Evolutionary conservation across 2,113 vertebrate species (phyloP).

Genomic region (Coptodon bakossiorum): DNA sequence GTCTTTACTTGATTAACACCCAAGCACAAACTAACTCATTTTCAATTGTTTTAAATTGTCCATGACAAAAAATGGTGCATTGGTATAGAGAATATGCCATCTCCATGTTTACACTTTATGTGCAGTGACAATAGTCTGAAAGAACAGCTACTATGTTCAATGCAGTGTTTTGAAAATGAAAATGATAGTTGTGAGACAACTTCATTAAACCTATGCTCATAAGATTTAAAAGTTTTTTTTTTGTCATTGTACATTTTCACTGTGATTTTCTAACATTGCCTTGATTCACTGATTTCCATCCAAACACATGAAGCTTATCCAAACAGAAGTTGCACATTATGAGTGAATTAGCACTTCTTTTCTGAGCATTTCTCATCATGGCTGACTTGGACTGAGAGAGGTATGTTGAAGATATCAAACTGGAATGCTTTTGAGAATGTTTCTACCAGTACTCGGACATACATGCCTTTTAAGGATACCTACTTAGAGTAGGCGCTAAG

Average conservation of each 20-base stretch:
- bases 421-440: conserved; percentile 54
- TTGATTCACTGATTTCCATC: background rate
- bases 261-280: background rate
- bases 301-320: background rate
- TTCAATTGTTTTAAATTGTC: background rate
- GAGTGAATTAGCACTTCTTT: background rate
- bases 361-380: background rate
- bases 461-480: background rate
- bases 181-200: background rate
- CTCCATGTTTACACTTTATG: background rate
- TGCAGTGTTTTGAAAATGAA: background rate
- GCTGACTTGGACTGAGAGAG: conserved; percentile 32
- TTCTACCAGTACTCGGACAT: background rate
- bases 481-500: background rate
- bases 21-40: background rate
- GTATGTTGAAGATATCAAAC: conserved; percentile 9
- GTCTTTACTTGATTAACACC: background rate
- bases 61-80: background rate
- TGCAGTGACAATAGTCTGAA: background rate
- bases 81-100: background rate
- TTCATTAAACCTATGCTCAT: background rate
- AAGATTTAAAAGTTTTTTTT: background rate
- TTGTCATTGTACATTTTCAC: background rate
- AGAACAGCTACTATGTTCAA: background rate
- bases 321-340: background rate